phyloP scores from a whole-genome alignment of 2,797 vertebrate genomes.

The Novumbra hubbsi region DNA sequence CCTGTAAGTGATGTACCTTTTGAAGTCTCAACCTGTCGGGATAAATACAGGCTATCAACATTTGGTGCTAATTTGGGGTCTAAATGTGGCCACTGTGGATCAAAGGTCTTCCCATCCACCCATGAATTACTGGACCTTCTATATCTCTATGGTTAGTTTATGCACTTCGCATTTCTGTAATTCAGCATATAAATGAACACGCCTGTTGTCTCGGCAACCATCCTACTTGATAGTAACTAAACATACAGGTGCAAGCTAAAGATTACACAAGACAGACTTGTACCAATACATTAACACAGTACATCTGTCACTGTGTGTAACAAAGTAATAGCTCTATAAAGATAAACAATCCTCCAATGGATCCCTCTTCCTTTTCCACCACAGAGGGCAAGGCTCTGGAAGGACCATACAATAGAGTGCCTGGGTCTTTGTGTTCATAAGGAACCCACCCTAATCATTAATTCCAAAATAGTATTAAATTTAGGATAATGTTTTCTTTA shows the following conservation, averaged over 20 bases:
- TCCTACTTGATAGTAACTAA: not conserved
- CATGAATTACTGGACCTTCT: conserved; percentile 51
- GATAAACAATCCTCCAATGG: conserved; percentile 48
- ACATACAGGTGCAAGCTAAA: not conserved
- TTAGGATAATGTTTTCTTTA: conserved; percentile 51
- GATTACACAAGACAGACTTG: too few species aligned
- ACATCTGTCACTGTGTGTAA: not conserved
- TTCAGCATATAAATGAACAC: not conserved
- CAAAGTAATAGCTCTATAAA: conserved; percentile 47
- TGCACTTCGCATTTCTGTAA: not conserved
- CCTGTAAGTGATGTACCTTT: conserved; percentile 42
- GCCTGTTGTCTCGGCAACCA: not conserved
- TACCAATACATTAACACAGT: too few species aligned
- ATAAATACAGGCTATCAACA: conserved; percentile 34
- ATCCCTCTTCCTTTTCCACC: conserved; percentile 28
- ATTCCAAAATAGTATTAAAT: conserved; percentile 28
- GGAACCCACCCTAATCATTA: conserved; percentile 46
- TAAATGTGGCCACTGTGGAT: conserved; percentile 49
- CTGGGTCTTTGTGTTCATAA: not conserved
- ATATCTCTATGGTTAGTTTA: conserved; percentile 52
- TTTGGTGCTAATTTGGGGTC: conserved; percentile 46
- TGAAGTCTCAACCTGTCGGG: conserved; percentile 22
- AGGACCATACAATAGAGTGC: not conserved
- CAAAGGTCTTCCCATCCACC: conserved; percentile 44
- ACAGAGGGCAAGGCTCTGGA: conserved; percentile 14